Percentiles rank a stretch among this genome's conserved stretches.
Conservation (phyloP, 2,113 vertebrate species). For the Microcebus lehilahytsara region DNA sequence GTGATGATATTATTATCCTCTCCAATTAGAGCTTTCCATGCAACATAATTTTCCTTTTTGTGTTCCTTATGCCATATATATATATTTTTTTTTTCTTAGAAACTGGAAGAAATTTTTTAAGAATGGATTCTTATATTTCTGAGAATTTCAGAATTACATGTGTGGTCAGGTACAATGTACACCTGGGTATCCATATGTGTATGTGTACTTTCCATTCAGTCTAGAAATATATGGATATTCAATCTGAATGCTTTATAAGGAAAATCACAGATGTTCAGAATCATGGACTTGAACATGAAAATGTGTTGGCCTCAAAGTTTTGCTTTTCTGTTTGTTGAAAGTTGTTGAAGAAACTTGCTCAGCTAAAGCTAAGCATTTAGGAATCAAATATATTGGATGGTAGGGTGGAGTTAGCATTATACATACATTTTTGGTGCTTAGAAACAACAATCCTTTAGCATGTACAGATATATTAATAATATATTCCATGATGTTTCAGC, state of each 20-base stretch:
- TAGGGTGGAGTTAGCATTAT: constrained; percentile 5
- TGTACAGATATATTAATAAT: background rate
- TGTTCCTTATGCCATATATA: background rate
- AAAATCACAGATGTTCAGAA: constrained; percentile 1
- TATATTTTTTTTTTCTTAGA: background rate
- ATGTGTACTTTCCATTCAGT: background rate
- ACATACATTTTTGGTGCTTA: constrained; percentile 37
- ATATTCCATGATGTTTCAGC: background rate
- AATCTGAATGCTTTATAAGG: background rate
- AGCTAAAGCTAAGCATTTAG: constrained; percentile 31
- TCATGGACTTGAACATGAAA: background rate
- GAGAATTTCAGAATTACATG: background rate
- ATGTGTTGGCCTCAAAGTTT: background rate
- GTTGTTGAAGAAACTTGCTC: constrained; percentile 63
- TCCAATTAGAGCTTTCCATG: background rate
- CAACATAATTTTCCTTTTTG: background rate
- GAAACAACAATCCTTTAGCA: background rate
- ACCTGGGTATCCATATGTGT: background rate
- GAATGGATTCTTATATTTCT: background rate
- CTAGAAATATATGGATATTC: background rate
- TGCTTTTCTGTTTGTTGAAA: constrained; percentile 63
- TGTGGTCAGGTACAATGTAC: accelerated
- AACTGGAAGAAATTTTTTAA: background rate
- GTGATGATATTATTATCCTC: background rate
- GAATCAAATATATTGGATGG: constrained; percentile 40